Percentiles rank a stretch among this genome's conserved stretches.
Conservation (phyloP, 2,888 invertebrate genomes). For the Drosophila neoperkinsi region DNA sequence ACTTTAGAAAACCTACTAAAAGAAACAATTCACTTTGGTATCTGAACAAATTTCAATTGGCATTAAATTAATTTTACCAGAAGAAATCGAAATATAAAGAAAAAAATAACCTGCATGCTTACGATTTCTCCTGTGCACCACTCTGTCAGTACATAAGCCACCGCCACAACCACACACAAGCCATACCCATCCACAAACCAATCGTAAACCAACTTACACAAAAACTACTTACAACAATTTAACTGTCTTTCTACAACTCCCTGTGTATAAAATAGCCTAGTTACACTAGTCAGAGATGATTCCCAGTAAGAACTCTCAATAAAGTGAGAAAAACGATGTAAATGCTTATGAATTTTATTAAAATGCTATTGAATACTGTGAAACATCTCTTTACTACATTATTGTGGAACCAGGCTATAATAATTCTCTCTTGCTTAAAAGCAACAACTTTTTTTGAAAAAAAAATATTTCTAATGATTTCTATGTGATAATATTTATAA, state of each 20-base stretch:
- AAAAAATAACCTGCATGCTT: conserved; percentile 55
- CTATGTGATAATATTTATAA: conserved; percentile 3
- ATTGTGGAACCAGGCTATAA: conserved; percentile 52
- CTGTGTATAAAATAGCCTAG: conserved; percentile 75
- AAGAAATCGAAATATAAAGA: conserved; percentile 7
- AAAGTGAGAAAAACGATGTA: background rate
- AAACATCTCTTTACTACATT: background rate
- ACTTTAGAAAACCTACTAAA: conserved; percentile 5
- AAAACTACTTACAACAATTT: conserved; percentile 55
- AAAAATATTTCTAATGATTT: conserved; percentile 15
- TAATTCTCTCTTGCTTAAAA: conserved; percentile 51
- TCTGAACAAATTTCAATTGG: conserved; percentile 22
- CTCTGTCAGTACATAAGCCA: conserved; percentile 43
- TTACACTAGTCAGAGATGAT: conserved; percentile 9
- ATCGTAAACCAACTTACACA: conserved; percentile 42
- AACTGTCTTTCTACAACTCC: conserved; percentile 83
- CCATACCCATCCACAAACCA: conserved; percentile 50
- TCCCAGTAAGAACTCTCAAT: background rate
- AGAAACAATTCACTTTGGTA: background rate
- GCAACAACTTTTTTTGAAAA: conserved; percentile 9
- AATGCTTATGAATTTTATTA: background rate
- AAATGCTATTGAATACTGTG: background rate
- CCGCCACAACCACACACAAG: conserved; percentile 24
- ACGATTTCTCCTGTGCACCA: conserved; percentile 47
- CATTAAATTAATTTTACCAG: conserved; percentile 9